Evolutionary conservation across 2,113 vertebrate genomes (phyloP).

Genomic region (Cromileptes altivelis): DNA sequence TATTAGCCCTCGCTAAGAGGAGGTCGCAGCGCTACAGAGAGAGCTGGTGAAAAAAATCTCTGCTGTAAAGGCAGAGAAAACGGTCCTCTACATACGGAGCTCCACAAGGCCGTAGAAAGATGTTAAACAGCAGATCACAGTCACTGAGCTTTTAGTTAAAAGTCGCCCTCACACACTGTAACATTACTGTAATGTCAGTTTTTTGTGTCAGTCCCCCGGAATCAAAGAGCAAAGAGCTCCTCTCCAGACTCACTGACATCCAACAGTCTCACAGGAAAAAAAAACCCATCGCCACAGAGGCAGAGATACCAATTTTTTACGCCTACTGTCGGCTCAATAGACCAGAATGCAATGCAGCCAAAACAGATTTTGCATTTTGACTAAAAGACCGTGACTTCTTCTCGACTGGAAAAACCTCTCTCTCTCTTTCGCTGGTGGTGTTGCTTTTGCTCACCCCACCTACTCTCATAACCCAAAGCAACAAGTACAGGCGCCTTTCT

Average conservation of each 20-base stretch:
- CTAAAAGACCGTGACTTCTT: constrained; percentile 8
- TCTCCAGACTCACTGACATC: not conserved
- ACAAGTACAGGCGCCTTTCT: not conserved
- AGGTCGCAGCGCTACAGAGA: constrained; percentile 39
- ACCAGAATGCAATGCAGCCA: constrained; percentile 24
- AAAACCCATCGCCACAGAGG: constrained; percentile 14
- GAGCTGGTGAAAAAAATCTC: constrained; percentile 16
- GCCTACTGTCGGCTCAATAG: constrained; percentile 17
- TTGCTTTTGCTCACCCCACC: not conserved
- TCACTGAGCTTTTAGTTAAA: too few species aligned
- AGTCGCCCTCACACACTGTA: not conserved
- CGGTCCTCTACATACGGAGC: not conserved
- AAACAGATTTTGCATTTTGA: constrained; percentile 41
- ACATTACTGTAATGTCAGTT: constrained; percentile 11
- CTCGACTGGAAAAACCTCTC: not conserved
- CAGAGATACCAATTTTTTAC: constrained; percentile 5
- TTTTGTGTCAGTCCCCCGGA: not conserved
- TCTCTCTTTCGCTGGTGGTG: not conserved
- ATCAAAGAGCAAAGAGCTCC: constrained; percentile 13
- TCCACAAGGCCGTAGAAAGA: not conserved
- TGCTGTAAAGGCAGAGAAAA: not conserved
- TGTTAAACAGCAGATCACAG: not conserved
- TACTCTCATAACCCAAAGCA: constrained; percentile 14
- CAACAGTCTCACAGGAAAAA: not conserved
- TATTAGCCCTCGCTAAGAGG: constrained; percentile 48